Conservation (phyloP, 2,113 vertebrate genomes). For the Myotis brandtii region DNA sequence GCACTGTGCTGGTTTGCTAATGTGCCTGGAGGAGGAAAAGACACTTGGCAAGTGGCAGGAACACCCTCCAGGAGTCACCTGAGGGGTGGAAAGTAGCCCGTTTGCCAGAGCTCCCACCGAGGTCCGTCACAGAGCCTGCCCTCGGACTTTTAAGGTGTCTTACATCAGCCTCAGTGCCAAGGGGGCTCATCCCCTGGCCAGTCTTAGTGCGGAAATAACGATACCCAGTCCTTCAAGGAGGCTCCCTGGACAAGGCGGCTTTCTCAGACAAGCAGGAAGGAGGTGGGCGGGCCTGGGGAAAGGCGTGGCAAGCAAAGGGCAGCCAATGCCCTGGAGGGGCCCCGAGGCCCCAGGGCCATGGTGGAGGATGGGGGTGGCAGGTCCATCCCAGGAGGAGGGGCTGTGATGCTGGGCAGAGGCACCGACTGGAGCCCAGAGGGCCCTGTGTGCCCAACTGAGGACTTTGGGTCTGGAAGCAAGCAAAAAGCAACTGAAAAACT, state of each 20-base stretch:
- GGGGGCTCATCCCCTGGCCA: neutral
- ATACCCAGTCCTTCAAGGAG: neutral
- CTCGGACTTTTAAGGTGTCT: neutral
- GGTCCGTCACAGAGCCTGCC: neutral
- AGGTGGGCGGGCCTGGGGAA: neutral
- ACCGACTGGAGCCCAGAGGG: neutral
- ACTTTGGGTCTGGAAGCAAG: neutral
- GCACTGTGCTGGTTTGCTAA: neutral
- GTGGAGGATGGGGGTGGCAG: neutral
- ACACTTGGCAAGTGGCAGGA: fast-evolving
- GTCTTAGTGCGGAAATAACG: neutral
- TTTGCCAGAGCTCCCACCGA: neutral
- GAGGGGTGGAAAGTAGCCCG: neutral
- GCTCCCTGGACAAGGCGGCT: neutral
- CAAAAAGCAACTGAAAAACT: neutral
- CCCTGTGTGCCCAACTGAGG: neutral
- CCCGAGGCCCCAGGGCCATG: fast-evolving
- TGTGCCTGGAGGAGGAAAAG: neutral
- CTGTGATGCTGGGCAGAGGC: neutral
- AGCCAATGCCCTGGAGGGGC: too few species aligned
- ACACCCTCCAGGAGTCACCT: neutral
- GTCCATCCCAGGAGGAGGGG: neutral
- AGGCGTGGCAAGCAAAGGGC: neutral
- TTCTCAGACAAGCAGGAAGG: neutral
- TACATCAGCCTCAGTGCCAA: neutral